Conservation (phyloP, 2,888 invertebrate genomes). For the Agonopterix arenella region DNA sequence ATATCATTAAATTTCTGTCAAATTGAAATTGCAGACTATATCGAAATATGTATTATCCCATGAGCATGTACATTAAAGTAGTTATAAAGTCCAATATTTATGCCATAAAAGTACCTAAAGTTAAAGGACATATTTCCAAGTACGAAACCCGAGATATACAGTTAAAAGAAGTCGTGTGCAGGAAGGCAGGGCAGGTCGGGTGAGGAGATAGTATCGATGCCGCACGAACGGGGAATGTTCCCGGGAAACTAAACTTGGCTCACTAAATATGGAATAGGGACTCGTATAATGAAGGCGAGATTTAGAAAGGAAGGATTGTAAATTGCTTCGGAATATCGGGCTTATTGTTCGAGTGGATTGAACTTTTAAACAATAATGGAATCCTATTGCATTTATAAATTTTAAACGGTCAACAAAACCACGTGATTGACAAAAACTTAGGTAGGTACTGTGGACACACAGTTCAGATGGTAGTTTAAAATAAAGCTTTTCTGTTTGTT, state of each 20-base stretch:
- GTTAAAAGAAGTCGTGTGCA: slow-evolving; percentile 32
- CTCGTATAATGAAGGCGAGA: slow-evolving; percentile 1
- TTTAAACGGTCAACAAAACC: too few relatives aligned
- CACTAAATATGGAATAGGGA: slow-evolving; percentile 2
- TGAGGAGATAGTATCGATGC: slow-evolving; percentile 53
- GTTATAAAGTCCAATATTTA: too few relatives aligned
- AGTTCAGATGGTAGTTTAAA: too few relatives aligned
- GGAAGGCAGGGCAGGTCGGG: slow-evolving; percentile 51
- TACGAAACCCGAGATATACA: slow-evolving; percentile 9
- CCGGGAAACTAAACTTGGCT: slow-evolving; percentile 17
- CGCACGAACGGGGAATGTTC: slow-evolving; percentile 37
- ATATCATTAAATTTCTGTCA: too few relatives aligned
- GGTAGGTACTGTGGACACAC: too few relatives aligned
- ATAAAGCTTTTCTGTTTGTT: too few relatives aligned
- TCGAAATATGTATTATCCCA: not conserved
- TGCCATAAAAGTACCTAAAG: not conserved
- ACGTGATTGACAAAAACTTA: too few relatives aligned
- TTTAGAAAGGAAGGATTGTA: not conserved
- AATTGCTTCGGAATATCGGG: too few relatives aligned
- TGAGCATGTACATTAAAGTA: not conserved
- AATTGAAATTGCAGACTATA: too few relatives aligned
- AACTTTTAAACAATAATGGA: too few relatives aligned
- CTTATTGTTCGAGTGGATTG: too few relatives aligned
- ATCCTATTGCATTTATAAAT: too few relatives aligned
- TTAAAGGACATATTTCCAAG: not conserved